These are phyloP conservation scores for Saguinus imperator DNA, from an alignment of 2,113 vertebrate species.

Conservation along the genomic window DNA sequence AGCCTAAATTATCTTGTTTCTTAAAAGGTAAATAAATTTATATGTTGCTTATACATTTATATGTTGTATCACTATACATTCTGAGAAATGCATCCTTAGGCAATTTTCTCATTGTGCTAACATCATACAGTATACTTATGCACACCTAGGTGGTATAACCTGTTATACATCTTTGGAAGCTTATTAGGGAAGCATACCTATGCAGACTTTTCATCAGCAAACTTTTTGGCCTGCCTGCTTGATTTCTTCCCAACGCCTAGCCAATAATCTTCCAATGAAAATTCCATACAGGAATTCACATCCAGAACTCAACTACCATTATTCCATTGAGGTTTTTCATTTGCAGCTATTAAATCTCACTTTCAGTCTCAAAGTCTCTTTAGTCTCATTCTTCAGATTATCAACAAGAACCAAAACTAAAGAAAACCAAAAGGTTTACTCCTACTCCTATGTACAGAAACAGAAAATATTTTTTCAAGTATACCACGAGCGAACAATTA, in stretches of 20 bases:
- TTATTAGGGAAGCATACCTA: neutral
- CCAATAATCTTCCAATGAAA: neutral
- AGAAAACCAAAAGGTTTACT: neutral
- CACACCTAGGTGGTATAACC: neutral
- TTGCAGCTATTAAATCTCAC: neutral
- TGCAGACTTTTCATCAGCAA: neutral
- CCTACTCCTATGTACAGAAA: neutral
- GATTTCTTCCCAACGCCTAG: conserved; percentile 31
- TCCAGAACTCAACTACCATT: neutral
- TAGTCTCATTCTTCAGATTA: neutral
- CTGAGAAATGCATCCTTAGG: neutral
- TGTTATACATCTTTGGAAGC: neutral
- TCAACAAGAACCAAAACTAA: neutral
- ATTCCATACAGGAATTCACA: neutral
- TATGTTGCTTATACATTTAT: too few species aligned
- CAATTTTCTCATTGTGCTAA: neutral
- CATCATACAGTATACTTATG: neutral
- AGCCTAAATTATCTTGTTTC: conserved; percentile 17
- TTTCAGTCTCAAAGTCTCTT: neutral
- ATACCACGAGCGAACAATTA: neutral
- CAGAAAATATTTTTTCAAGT: neutral
- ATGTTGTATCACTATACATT: neutral
- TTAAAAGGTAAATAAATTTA: neutral
- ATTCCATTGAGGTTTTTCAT: neutral
- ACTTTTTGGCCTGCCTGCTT: conserved; percentile 14